Base-by-base conservation (phyloP, 2,113 vertebrate species). In the Pelvicachromis taeniatus region DNA sequence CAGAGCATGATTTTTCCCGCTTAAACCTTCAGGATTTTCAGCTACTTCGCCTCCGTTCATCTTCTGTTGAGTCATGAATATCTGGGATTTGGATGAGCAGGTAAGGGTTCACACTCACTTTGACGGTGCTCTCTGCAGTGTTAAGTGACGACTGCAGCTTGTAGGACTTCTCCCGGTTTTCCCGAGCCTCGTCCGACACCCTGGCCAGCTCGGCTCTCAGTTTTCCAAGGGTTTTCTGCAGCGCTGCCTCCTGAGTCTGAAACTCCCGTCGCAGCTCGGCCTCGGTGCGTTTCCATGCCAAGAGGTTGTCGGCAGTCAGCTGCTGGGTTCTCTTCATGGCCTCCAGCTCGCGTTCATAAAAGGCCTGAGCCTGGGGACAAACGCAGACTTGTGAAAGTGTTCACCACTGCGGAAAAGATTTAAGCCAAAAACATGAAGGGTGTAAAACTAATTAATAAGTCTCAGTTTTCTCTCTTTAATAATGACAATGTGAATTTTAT, bases 321-420 rank as follows among this genome's bases (percentile, higher is more conserved):
- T 98, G 97, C 91, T 99, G 99, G 4, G 98, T 98, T 56, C 98
- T 95, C 96, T 99, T 99, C 96, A 99, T 97, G 90, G 97, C 98
- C 89, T 99, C 99, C 81, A 99, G 96, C 93, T 99, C 99, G 2
- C 96, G 97, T 59, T 99, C 98, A 70, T 99, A 99, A 89, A 99
- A 99, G 12, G 96, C 96, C 89, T 99, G 98, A n/a, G 98, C 98
- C 95, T 95, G 65, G 78, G 6, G 21, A 33, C 33, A 10, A 29
- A 85, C 4, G 42, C 4, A 52, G 10, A 52, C 70, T 31, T 52
- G 45, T 75, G 70, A 52, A 75, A 33, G 70, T 52, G 45, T 75
- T 31, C 45, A n/a, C 29, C 42, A 12, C 68, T 73, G 23, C 0
- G 6, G 68, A 2, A 31, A 48, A 48, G 42, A 73, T 50, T 50